These are phyloP conservation scores for Danaus chrysippus DNA, from an alignment of 2,888 invertebrate species.

Conservation along the genomic window DNA sequence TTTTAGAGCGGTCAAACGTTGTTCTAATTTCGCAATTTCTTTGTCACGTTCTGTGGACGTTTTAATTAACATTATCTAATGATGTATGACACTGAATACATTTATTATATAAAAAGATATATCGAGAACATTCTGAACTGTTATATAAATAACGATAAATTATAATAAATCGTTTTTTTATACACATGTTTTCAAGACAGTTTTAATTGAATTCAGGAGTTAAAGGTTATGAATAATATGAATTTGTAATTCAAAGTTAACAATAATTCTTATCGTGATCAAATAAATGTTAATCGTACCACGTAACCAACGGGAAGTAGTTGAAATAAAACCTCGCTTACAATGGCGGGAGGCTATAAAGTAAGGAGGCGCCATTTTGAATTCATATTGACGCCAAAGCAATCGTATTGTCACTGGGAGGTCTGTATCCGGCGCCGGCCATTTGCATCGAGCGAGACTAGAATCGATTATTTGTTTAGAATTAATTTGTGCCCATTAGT, in stretches of 20 bases:
- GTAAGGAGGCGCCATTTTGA: constrained; percentile 72
- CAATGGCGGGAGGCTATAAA: constrained; percentile 46
- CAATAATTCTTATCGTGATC: constrained; percentile 31
- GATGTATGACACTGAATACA: not conserved
- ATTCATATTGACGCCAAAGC: constrained; percentile 64
- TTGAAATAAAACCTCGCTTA: constrained; percentile 49
- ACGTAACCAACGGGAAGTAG: constrained; percentile 57
- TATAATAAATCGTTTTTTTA: not conserved
- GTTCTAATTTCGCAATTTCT: constrained; percentile 27
- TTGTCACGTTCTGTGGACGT: constrained; percentile 18
- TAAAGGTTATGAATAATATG: not conserved
- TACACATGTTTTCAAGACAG: not conserved
- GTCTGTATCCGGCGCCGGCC: constrained; percentile 76
- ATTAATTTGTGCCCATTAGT: constrained; percentile 41
- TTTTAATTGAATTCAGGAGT: not conserved
- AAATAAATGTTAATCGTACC: constrained; percentile 55
- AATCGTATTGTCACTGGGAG: constrained; percentile 66
- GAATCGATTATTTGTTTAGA: constrained; percentile 61
- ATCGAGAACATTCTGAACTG: no score
- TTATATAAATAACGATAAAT: no score
- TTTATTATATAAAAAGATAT: not conserved
- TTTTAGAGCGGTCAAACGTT: constrained; percentile 21
- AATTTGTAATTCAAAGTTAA: constrained; percentile 14
- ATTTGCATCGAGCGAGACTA: constrained; percentile 71
- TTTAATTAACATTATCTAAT: constrained; percentile 17